Base-by-base conservation (phyloP, 1,140 invertebrate species). In the Tetranychus cinnabarinus region DNA sequence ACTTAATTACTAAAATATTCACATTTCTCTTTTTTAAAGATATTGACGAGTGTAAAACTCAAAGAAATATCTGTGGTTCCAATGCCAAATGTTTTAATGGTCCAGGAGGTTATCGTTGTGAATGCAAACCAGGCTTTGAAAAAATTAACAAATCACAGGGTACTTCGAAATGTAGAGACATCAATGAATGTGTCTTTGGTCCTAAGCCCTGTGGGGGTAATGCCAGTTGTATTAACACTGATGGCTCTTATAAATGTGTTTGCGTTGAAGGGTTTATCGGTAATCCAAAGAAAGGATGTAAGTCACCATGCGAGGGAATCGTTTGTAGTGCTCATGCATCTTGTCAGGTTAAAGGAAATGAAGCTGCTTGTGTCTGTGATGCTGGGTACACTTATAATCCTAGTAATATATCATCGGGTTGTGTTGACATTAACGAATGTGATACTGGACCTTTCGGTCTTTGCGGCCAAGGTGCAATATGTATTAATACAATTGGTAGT, bases 311-410 rank as follows among this genome's bases (percentile, higher is more conserved):
- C 39, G 64, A 65, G 33, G 36, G 34, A 15, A 46, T 39, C 12
- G 55, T 59, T 37, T 91, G 88, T 70, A 88, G 88, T 13, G 85
- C 86, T 1, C 89, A 90, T 71, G 86, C 87, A 3, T 71, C 88
- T 1, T 92, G 88, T 68, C 77, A 89, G 0, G 79, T 82, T 31
- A 79, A 85, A 60, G 81, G 85, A 67, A 86, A 91, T 71, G 77
- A 82, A 45, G 86, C 86, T 1, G 80, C 83, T 68, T 93, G 88
- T 70, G 77, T 82, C 2, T 93, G 88, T 68, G 80, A 82, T 65
- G 69, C 77, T 88, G 82, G 81, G 60, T 82, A 80, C 1, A 74
- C 87, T 42, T 79, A 86, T 7, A 84, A 88, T 72, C 86, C 88
- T 1, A 85, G 45, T 33, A 39, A 62, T 56, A 45, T 58, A n/a